phyloP scores from a whole-genome alignment of 2,888 invertebrate species.

The Coelinius sp. region DNA sequence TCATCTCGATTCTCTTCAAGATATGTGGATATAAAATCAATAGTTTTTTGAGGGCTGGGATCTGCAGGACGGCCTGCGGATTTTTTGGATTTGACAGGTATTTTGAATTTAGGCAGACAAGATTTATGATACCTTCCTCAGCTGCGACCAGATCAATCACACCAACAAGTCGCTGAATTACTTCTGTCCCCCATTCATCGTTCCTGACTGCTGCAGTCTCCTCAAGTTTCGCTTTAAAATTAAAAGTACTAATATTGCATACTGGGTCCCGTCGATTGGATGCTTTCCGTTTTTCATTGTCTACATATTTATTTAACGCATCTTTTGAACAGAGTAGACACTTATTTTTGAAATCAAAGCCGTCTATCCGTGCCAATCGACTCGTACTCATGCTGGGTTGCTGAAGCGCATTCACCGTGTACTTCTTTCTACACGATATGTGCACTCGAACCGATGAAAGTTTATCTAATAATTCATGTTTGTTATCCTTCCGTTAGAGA shows the following conservation, averaged over 20 bases:
- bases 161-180: not conserved
- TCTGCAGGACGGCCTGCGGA: not conserved
- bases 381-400: not conserved
- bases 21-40: not conserved
- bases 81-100: not conserved
- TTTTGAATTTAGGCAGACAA: not conserved
- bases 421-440: not conserved
- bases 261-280: no score
- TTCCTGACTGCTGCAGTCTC: not conserved
- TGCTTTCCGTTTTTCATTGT: no score
- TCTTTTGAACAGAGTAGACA: not conserved
- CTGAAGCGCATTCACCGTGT: not conserved
- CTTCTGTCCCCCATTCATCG: not conserved
- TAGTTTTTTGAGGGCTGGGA: not conserved
- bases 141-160: not conserved
- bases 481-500: not conserved
- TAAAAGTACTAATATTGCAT: not conserved
- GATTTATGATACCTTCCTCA: not conserved
- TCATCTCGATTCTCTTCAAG: not conserved
- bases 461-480: not conserved
- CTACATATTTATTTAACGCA: not conserved
- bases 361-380: not conserved
- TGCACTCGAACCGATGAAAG: not conserved
- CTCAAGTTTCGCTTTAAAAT: not conserved
- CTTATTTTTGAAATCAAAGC: not conserved